Evolutionary conservation across 2,113 vertebrate species (phyloP).

Genomic region (Leucopsar rothschildi): DNA sequence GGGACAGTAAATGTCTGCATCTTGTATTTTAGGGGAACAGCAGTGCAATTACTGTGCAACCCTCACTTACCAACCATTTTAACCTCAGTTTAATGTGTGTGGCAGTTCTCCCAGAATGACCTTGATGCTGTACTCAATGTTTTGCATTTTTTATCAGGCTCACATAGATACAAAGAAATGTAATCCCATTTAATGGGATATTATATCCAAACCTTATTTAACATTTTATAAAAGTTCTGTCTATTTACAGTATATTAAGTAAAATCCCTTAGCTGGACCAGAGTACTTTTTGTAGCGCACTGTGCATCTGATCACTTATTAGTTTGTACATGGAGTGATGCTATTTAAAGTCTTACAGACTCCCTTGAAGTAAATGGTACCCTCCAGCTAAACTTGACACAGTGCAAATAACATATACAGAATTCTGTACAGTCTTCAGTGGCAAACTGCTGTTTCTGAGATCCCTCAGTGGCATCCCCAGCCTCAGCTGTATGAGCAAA

Average conservation of each 20-base stretch:
- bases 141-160: constrained; percentile 47
- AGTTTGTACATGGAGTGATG: constrained; percentile 62
- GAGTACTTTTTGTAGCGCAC: not conserved
- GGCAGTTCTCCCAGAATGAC: constrained; percentile 41
- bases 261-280: constrained; percentile 15
- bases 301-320: constrained; percentile 63
- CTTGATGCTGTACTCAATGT: constrained; percentile 18
- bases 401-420: constrained; percentile 39
- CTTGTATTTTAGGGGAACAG: constrained; percentile 44
- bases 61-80: constrained; percentile 55
- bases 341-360: constrained; percentile 66
- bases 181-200: constrained; percentile 20
- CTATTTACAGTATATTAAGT: constrained; percentile 37
- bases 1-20: constrained; percentile 25
- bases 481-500: constrained; percentile 43
- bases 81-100: constrained; percentile 43
- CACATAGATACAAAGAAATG: constrained; percentile 14
- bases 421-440: not conserved
- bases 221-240: constrained; percentile 4
- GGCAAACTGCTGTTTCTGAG: constrained; percentile 49
- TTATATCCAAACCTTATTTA: constrained; percentile 30
- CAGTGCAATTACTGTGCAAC: constrained; percentile 49
- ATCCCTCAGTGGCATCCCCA: constrained; percentile 57
- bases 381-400: constrained; percentile 69
- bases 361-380: constrained; percentile 73